phyloP scores from a whole-genome alignment of 2,113 vertebrate species.

The Raja brachyura region DNA sequence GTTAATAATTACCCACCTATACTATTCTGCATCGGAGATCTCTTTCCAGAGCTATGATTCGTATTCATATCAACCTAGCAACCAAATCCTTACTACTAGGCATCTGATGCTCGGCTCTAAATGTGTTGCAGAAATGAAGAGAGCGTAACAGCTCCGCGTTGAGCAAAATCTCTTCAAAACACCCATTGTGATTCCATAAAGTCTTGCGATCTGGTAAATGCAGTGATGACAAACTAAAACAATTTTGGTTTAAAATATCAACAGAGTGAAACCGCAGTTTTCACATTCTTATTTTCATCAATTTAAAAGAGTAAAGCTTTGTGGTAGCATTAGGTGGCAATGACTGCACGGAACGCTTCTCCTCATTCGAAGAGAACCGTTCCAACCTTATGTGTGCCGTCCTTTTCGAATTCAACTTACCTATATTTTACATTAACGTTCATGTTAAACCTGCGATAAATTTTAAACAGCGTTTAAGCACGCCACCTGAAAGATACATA shows the following conservation, averaged over 20 bases:
- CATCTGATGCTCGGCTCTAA: not conserved
- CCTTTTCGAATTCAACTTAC: not conserved
- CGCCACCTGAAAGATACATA: not conserved
- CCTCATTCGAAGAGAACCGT: not conserved
- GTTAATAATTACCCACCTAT: not conserved
- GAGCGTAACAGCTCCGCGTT: not conserved
- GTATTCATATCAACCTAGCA: constrained; percentile 19
- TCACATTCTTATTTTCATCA: not conserved
- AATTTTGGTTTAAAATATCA: not conserved
- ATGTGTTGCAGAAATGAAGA: not conserved
- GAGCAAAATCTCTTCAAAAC: not conserved
- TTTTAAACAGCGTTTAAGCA: not conserved
- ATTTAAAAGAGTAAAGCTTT: not conserved
- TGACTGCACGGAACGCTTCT: not conserved
- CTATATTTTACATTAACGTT: not conserved
- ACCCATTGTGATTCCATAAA: not conserved
- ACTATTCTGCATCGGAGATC: not conserved
- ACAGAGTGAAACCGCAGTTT: too few species aligned
- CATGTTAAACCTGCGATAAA: not conserved
- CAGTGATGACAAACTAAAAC: not conserved
- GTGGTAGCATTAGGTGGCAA: not conserved
- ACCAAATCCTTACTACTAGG: not conserved
- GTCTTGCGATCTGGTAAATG: not conserved
- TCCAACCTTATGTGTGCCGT: not conserved
- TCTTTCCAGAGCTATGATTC: not conserved